Base-by-base conservation (phyloP, 2,797 vertebrate species). In the Etheostoma perlongum region DNA sequence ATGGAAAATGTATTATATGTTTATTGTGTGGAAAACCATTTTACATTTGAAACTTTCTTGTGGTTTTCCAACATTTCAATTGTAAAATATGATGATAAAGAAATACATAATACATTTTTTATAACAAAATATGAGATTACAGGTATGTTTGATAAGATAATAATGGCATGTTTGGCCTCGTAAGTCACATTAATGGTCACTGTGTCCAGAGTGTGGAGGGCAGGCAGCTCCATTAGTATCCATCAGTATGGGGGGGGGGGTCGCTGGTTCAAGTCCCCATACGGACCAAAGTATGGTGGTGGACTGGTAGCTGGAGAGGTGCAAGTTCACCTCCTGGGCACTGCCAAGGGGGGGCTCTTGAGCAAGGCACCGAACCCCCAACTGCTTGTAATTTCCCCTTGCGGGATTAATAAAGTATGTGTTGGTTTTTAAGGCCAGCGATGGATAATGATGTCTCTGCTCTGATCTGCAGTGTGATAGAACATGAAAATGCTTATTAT, bases 401-500 rank as follows among this genome's bases (percentile, higher is more conserved):
- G 21, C 21, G 21, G 21, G 25, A 25, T 25, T 30, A 30, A 30
- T 30, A 30, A 30, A 30, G 30, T 30, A 6, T 48, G 23, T 63
- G 60, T 27, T 44, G 36, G 23, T 58, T 76, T 76, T 85, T 52
- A 87, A 83, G 76, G 84, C 82, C 78, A 63, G 19, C 2, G 13
- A 52, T 15, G 30, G 49, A 62, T 72, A 74, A 54, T 6, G 44
- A 66, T 44, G 59, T 0, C 23, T 57, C 59, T 47, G 63, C 53
- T 79, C 67, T 71, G 79, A 75, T 87, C 85, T 85, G 87, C 84
- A 84, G 78, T 25, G 63, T 68, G 78, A 86, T 65, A 58, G 61
- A 42, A 69, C 44, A 73, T 63, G 76, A 63, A 90, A 87, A 89
- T 85, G 86, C 81, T 86, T 88, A 92, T 90, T 81, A 84, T 86